Percentiles rank a stretch among this genome's conserved stretches.
Evolutionary conservation across 2,797 vertebrate genomes (phyloP).

Genomic region (Limosa lapponica): DNA sequence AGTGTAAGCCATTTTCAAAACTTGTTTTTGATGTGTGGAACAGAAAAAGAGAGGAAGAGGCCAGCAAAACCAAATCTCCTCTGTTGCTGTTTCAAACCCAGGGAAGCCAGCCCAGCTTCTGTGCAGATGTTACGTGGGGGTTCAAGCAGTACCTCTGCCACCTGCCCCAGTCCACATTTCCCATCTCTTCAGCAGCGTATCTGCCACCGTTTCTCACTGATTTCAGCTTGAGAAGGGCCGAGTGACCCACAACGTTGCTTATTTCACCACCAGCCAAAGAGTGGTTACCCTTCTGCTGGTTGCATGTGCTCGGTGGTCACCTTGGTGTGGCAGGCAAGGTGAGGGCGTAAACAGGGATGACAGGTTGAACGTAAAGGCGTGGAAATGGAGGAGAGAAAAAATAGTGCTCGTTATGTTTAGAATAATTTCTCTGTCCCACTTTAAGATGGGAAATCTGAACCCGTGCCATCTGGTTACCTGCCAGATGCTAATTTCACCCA

Average conservation of each 20-base stretch:
- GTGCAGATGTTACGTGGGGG: rapidly evolving
- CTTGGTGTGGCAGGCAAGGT: not conserved
- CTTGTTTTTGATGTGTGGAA: not conserved
- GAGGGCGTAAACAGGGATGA: not conserved
- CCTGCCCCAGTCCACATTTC: not conserved
- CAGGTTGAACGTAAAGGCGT: not conserved
- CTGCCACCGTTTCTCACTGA: not conserved
- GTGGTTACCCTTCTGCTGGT: not conserved
- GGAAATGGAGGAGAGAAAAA: not conserved
- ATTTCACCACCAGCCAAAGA: not conserved
- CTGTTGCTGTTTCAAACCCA: rapidly evolving
- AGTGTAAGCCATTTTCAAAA: not conserved
- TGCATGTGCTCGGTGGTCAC: rapidly evolving
- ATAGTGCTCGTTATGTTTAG: not conserved
- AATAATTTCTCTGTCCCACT: not conserved
- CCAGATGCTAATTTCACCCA: not conserved
- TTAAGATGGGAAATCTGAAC: not conserved
- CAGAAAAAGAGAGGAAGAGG: not conserved
- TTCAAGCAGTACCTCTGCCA: not conserved
- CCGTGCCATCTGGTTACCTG: not conserved
- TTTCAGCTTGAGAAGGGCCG: rapidly evolving
- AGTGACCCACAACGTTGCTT: rapidly evolving
- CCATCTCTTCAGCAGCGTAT: rapidly evolving
- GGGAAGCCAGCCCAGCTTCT: not conserved
- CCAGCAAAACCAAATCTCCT: not conserved